These are phyloP conservation scores for Oedothorax gibbosus DNA, from an alignment of 1,140 invertebrate species.

Conservation along the genomic window DNA sequence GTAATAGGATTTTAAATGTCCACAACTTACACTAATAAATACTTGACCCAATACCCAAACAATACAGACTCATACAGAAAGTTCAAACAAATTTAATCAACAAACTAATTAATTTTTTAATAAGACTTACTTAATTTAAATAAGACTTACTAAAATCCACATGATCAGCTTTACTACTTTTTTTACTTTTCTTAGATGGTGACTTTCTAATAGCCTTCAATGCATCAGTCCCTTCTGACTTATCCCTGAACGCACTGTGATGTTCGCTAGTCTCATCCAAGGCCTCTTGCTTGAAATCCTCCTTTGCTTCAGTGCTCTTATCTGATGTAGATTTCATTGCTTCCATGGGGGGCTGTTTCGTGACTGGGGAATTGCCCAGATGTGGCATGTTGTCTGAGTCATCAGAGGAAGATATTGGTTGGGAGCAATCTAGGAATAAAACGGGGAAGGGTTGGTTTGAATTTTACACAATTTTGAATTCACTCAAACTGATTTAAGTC, in stretches of 20 bases:
- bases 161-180: conserved; percentile 27
- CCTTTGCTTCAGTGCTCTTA: conserved; percentile 21
- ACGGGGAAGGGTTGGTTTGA: not conserved
- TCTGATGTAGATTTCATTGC: not conserved
- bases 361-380: not conserved
- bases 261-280: not conserved
- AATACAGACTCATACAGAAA: too few relatives aligned
- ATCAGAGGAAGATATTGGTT: conserved; percentile 51
- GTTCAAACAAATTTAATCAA: too few relatives aligned
- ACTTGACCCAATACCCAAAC: too few relatives aligned
- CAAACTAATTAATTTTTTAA: too few relatives aligned
- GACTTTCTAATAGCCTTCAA: conserved; percentile 33
- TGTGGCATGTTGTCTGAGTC: conserved; percentile 49
- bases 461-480: not conserved
- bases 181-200: conserved; percentile 35
- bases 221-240: conserved; percentile 16
- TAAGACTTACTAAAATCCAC: conserved; percentile 34
- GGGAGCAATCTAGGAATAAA: conserved; percentile 32
- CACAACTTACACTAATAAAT: too few relatives aligned
- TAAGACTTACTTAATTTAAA: too few relatives aligned
- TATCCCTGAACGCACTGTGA: conserved; percentile 25
- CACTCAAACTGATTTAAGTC: not conserved
- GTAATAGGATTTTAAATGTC: too few relatives aligned
- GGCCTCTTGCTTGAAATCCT: conserved; percentile 34
- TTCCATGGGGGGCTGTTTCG: conserved; percentile 7